These are phyloP conservation scores for Oryzias javanicus DNA, from an alignment of 2,113 vertebrate species.

Conservation along the genomic window DNA sequence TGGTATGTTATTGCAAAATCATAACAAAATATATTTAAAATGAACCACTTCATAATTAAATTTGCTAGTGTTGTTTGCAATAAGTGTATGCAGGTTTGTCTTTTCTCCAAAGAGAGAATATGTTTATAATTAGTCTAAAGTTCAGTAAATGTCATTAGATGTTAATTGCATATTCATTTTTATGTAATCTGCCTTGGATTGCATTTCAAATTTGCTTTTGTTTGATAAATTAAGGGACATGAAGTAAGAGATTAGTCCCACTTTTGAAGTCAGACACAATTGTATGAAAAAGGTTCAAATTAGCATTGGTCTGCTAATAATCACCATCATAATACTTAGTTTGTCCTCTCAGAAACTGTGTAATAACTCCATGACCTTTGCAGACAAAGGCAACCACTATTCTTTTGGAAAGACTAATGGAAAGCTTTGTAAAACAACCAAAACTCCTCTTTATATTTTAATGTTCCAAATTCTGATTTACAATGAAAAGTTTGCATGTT, in stretches of 20 bases:
- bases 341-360: constrained; percentile 33
- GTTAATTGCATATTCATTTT: constrained; percentile 65
- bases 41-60: not conserved
- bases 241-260: constrained; percentile 18
- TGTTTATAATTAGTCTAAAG: constrained; percentile 25
- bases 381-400: constrained; percentile 21
- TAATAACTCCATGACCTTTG: constrained; percentile 46
- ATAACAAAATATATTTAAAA: not conserved
- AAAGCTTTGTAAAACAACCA: constrained; percentile 15
- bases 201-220: constrained; percentile 37
- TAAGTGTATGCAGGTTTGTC: not conserved
- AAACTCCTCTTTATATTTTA: constrained; percentile 8
- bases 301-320: constrained; percentile 41
- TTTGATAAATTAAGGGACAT: constrained; percentile 30
- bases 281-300: constrained; percentile 33
- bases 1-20: not conserved
- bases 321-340: constrained; percentile 54
- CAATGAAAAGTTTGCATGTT: too few species aligned
- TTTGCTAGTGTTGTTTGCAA: not conserved
- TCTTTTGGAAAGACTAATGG: constrained; percentile 40
- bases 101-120: constrained; percentile 3
- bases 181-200: constrained; percentile 50
- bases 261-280: constrained; percentile 39
- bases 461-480: not conserved
- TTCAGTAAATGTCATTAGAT: constrained; percentile 32